These are phyloP conservation scores for Ceramica pisi DNA, from an alignment of 2,888 invertebrate genomes.

Conservation along the genomic window DNA sequence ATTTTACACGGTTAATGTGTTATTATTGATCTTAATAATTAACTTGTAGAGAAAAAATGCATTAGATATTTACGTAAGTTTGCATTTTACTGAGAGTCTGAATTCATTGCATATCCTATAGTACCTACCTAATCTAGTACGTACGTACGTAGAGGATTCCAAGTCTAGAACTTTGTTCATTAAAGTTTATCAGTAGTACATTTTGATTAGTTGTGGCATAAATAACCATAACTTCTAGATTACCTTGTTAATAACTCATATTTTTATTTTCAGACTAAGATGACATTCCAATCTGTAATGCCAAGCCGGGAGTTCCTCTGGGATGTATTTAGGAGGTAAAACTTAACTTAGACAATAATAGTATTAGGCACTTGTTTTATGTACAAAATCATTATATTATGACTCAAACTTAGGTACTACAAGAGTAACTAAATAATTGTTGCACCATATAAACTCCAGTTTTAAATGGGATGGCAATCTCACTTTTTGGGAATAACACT, in stretches of 20 bases:
- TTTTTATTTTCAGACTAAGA: slow-evolving; percentile 61
- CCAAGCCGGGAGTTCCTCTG: slow-evolving; percentile 94
- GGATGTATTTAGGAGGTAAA: slow-evolving; percentile 95
- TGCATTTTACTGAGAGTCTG: background rate
- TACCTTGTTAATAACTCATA: too few relatives aligned
- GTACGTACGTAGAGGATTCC: background rate
- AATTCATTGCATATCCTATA: background rate
- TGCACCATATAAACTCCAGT: slow-evolving; percentile 34
- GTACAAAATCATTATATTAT: background rate
- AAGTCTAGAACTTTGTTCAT: background rate
- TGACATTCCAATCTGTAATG: slow-evolving; percentile 92
- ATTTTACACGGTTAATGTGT: background rate
- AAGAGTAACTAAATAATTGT: slow-evolving; percentile 23
- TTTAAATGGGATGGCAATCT: background rate
- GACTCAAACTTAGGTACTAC: slow-evolving; percentile 26
- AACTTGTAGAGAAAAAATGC: background rate
- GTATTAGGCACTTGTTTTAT: background rate
- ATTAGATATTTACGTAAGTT: background rate
- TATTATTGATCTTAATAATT: background rate
- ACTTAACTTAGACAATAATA: background rate
- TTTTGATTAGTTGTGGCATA: background rate
- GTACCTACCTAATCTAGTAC: background rate
- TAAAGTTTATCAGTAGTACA: background rate
- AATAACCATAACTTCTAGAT: background rate
- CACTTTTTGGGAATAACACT: background rate